phyloP scores from a whole-genome alignment of 2,113 vertebrate species.

The Vidua macroura region DNA sequence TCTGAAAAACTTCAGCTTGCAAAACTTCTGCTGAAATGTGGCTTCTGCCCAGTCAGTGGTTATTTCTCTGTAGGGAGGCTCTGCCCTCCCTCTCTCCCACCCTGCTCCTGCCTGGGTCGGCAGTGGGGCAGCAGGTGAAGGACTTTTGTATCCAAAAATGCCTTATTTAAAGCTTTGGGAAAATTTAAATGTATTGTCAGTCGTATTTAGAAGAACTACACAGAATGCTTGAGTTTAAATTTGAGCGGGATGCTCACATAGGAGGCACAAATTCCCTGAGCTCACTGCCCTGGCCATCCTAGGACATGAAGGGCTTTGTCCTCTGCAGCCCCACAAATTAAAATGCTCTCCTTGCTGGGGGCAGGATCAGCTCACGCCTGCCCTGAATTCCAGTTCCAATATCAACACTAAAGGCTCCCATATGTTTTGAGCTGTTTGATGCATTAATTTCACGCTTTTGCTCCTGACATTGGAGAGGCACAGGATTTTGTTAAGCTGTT shows the following conservation, averaged over 20 bases:
- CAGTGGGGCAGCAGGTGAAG: neutral
- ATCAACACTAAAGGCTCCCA: neutral
- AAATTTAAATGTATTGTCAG: neutral
- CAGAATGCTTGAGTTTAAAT: neutral
- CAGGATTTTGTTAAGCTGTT: neutral
- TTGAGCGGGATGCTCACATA: neutral
- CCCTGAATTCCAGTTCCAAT: neutral
- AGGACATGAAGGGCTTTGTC: neutral
- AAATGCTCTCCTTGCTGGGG: neutral
- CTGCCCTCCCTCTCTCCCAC: neutral
- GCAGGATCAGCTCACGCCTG: neutral
- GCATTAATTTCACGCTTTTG: neutral
- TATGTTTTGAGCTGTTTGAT: neutral
- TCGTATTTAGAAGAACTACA: neutral
- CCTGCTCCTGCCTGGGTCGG: neutral
- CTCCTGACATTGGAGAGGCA: neutral
- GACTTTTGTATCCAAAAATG: neutral
- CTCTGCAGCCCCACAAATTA: neutral
- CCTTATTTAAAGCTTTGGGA: neutral
- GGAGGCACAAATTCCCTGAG: neutral
- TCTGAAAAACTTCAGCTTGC: neutral
- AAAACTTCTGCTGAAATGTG: neutral
- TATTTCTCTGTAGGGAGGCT: neutral
- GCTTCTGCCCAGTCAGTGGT: neutral
- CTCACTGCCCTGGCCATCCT: rapidly evolving